Conservation (phyloP, 2,797 vertebrate genomes). For the Kryptolebias ocellatus region DNA sequence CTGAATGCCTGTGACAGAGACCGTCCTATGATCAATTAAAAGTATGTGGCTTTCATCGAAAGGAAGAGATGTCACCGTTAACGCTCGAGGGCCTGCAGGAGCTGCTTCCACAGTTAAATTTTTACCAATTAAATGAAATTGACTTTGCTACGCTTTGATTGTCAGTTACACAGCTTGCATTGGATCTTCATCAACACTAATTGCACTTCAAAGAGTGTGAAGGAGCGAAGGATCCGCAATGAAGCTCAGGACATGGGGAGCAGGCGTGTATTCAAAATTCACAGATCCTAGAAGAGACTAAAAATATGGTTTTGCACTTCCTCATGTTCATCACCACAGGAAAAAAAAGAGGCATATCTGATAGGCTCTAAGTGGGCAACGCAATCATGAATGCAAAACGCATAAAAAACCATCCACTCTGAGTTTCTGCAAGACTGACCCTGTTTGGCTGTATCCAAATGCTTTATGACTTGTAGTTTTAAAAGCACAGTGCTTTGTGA, state of each 20-base stretch:
- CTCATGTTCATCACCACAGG: slow-evolving; percentile 26
- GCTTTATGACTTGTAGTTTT: slow-evolving; percentile 52
- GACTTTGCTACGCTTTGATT: slow-evolving; percentile 63
- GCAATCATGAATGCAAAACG: slow-evolving; percentile 50
- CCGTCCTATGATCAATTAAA: slow-evolving; percentile 40
- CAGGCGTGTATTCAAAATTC: slow-evolving; percentile 35
- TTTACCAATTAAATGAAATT: slow-evolving; percentile 68
- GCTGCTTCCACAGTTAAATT: slow-evolving; percentile 53
- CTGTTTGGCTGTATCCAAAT: slow-evolving; percentile 27
- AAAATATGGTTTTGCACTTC: slow-evolving; percentile 49
- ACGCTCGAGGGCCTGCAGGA: slow-evolving; percentile 26
- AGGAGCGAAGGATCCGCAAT: slow-evolving; percentile 41
- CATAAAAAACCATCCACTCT: slow-evolving; percentile 28
- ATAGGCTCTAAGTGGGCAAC: slow-evolving; percentile 49
- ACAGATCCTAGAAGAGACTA: slow-evolving; percentile 31
- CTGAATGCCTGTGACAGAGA: slow-evolving; percentile 8
- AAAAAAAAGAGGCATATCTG: slow-evolving; percentile 25
- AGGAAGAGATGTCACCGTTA: slow-evolving; percentile 46
- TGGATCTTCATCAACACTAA: slow-evolving; percentile 70
- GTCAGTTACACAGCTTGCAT: slow-evolving; percentile 59
- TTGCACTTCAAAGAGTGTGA: slow-evolving; percentile 59
- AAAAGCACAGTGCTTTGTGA: slow-evolving; percentile 19
- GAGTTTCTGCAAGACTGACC: slow-evolving; percentile 7
- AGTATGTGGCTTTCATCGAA: slow-evolving; percentile 15
- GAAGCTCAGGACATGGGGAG: slow-evolving; percentile 50